phyloP scores from a whole-genome alignment of 2,797 vertebrate species.

The Pangasius sanitwongsei region DNA sequence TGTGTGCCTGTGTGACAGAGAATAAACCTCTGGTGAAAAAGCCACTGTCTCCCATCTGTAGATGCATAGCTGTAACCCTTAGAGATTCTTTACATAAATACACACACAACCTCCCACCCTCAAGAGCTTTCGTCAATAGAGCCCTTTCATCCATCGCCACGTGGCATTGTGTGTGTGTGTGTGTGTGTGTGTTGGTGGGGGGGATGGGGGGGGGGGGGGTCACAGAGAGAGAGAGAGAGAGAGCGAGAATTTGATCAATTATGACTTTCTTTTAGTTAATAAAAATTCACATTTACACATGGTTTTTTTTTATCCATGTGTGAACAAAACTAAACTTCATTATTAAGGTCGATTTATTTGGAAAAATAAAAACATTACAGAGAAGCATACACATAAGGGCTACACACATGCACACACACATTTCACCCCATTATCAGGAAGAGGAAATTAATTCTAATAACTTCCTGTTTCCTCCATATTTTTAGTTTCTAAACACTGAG shows the following conservation, averaged over 20 bases:
- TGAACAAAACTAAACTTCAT: not conserved
- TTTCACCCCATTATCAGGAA: conserved; percentile 37
- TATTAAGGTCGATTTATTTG: not conserved
- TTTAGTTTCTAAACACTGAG: conserved; percentile 40
- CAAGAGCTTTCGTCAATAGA: conserved; percentile 55
- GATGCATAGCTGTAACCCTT: conserved; percentile 42
- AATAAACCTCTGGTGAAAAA: not conserved
- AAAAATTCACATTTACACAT: not conserved
- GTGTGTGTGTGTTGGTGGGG: not conserved
- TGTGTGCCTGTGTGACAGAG: conserved; percentile 9
- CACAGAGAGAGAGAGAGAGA: not conserved
- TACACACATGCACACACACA: not conserved
- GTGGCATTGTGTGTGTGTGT: conserved; percentile 30
- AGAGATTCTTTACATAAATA: conserved; percentile 53
- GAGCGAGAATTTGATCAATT: conserved; percentile 12
- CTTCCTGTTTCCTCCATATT: conserved; percentile 47
- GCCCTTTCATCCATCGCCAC: conserved; percentile 52
- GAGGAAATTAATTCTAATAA: conserved; percentile 39
- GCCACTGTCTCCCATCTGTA: conserved; percentile 33
- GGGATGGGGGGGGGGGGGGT: not conserved
- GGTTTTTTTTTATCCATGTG: not conserved
- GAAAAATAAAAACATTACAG: not conserved
- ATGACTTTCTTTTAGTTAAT: not conserved
- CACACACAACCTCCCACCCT: conserved; percentile 31
- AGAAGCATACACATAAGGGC: not conserved